Conservation (phyloP, 2,113 vertebrate genomes). For the Anthoscopus minutus region DNA sequence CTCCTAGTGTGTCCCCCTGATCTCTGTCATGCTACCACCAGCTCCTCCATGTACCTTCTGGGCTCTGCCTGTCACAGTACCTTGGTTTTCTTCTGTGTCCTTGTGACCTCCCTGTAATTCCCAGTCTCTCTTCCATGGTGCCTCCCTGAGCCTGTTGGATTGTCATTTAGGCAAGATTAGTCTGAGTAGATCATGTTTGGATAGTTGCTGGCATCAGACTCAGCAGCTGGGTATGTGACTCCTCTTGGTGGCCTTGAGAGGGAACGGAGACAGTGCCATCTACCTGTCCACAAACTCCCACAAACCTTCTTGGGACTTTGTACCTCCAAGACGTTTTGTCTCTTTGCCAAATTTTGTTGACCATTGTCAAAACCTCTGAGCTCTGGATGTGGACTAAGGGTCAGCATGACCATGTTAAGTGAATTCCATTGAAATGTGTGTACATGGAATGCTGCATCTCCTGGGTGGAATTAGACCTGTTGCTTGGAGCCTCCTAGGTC, state of each 20-base stretch:
- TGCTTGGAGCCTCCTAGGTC: neutral
- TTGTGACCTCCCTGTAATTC: neutral
- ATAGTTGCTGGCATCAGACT: neutral
- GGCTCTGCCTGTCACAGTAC: accelerated
- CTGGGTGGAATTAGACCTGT: neutral
- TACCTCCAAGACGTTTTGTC: neutral
- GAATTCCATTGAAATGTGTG: neutral
- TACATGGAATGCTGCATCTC: neutral
- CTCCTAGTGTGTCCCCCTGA: neutral
- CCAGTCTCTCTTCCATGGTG: neutral
- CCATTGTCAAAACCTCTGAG: neutral
- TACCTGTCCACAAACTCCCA: neutral
- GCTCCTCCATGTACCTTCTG: neutral
- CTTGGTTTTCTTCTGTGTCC: neutral
- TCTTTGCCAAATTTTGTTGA: neutral
- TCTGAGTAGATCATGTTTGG: neutral
- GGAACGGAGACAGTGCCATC: neutral
- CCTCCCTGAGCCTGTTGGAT: accelerated
- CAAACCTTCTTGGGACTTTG: neutral
- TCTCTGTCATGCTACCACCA: neutral
- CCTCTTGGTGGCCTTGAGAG: neutral
- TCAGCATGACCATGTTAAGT: neutral
- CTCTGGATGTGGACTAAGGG: neutral
- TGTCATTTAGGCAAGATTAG: neutral
- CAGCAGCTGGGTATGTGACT: neutral